phyloP scores from a whole-genome alignment of 2,113 vertebrate genomes.

The Gambusia holbrooki region DNA sequence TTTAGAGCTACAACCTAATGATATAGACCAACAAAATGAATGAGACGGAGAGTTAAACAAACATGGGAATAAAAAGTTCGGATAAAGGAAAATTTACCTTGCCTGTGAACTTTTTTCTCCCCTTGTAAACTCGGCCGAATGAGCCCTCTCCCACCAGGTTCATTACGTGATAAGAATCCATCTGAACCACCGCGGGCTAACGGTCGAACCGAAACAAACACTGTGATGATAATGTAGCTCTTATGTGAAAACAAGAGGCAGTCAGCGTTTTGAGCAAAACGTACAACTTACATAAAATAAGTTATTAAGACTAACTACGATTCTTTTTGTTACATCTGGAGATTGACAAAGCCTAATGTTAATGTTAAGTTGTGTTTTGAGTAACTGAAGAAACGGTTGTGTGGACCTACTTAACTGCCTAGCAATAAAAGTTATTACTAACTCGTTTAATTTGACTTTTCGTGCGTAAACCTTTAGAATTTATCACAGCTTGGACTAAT shows the following conservation, averaged over 20 bases:
- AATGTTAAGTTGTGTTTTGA: background rate
- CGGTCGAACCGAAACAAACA: background rate
- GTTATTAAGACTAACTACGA: background rate
- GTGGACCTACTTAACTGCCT: slow-evolving; percentile 35
- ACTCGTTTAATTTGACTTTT: fast-evolving
- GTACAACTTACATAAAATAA: background rate
- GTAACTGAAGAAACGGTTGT: background rate
- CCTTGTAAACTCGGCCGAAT: slow-evolving; percentile 93
- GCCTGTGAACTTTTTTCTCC: slow-evolving; percentile 86
- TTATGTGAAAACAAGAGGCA: too few species aligned
- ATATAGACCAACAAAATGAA: slow-evolving; percentile 2
- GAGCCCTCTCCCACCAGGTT: slow-evolving; percentile 94
- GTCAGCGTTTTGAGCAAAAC: background rate
- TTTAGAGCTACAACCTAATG: slow-evolving; percentile 93
- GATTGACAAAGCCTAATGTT: background rate
- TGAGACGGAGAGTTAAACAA: background rate
- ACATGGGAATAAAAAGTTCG: background rate
- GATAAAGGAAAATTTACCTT: slow-evolving; percentile 79
- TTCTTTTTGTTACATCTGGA: background rate
- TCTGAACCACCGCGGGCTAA: slow-evolving; percentile 48
- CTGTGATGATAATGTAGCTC: background rate
- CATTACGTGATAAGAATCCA: slow-evolving; percentile 90
- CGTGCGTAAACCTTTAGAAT: fast-evolving
- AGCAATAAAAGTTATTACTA: slow-evolving; percentile 32
- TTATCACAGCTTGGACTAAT: fast-evolving